Conservation (phyloP, 92 coral and sea anemone genomes). For the Porites divaricata region DNA sequence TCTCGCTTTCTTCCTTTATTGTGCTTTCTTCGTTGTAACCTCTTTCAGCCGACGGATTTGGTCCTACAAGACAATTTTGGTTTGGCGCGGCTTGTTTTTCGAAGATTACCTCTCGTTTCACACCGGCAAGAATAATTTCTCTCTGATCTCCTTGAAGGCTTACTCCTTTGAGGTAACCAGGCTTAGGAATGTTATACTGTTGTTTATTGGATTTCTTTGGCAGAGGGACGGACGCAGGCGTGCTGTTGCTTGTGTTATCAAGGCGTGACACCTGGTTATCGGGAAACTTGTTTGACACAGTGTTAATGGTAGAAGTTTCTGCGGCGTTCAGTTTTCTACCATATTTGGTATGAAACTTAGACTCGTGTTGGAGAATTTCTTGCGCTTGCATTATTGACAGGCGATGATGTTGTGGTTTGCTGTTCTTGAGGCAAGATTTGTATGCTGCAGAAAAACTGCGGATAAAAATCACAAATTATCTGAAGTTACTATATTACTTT, state of each 20-base stretch:
- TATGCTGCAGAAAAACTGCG: conserved; percentile 64
- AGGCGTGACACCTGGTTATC: conserved; percentile 17
- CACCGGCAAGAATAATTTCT: neutral
- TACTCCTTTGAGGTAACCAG: conserved; percentile 14
- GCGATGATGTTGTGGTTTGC: conserved; percentile 83
- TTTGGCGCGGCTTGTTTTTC: conserved; percentile 5
- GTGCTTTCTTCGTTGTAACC: conserved; percentile 11
- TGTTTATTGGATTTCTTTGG: neutral
- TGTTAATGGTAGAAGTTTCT: conserved; percentile 8
- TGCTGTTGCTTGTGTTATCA: conserved; percentile 4
- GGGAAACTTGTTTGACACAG: neutral
- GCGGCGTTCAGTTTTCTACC: conserved; percentile 39
- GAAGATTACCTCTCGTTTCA: neutral
- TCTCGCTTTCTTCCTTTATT: neutral
- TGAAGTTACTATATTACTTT: neutral
- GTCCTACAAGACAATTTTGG: neutral
- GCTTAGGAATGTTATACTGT: conserved; percentile 1
- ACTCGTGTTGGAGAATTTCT: conserved; percentile 83
- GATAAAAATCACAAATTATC: neutral
- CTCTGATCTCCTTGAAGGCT: neutral
- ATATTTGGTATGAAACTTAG: conserved; percentile 77
- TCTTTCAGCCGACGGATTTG: neutral
- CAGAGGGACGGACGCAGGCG: neutral
- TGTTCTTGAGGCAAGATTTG: conserved; percentile 69
- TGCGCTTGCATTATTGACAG: conserved; percentile 84